Percentiles rank a stretch among this genome's conserved stretches.
Evolutionary conservation across 2,797 vertebrate species (phyloP).

Genomic region (Yasuhikotakia modesta): DNA sequence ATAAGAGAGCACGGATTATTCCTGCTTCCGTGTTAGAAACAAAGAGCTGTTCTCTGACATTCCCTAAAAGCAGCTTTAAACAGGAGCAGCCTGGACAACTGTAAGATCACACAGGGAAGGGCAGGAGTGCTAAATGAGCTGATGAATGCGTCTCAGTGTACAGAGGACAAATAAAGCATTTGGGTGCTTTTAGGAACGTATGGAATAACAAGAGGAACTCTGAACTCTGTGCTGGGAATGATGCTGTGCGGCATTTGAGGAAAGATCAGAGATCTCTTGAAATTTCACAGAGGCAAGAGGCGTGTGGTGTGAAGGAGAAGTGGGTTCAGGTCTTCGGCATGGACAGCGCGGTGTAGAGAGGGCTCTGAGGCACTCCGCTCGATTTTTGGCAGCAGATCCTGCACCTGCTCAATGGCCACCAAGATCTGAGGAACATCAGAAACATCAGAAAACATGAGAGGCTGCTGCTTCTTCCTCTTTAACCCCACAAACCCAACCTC

Average conservation of each 20-base stretch:
- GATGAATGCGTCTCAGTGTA: constrained; percentile 30
- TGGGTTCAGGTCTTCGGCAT: constrained; percentile 81
- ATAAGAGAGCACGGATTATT: constrained; percentile 19
- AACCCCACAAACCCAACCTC: no score
- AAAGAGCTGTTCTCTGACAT: neutral
- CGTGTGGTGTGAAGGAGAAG: constrained; percentile 84
- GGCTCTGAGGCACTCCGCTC: constrained; percentile 92
- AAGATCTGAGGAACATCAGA: constrained; percentile 77
- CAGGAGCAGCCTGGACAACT: neutral
- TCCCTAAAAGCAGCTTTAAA: constrained; percentile 3
- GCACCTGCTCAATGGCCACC: constrained; percentile 88
- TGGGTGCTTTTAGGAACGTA: constrained; percentile 40
- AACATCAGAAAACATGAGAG: neutral
- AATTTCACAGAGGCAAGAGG: constrained; percentile 79
- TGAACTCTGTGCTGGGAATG: constrained; percentile 18
- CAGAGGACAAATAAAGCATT: neutral
- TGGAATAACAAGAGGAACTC: constrained; percentile 22
- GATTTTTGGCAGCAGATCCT: constrained; percentile 89
- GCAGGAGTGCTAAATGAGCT: neutral
- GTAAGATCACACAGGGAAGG: neutral
- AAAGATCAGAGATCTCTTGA: neutral
- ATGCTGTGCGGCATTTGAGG: neutral
- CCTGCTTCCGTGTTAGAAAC: neutral
- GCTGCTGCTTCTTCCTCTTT: neutral
- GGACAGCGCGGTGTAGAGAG: constrained; percentile 86